Conservation (phyloP, 2,888 invertebrate species). For the Xestia rhomboidea region DNA sequence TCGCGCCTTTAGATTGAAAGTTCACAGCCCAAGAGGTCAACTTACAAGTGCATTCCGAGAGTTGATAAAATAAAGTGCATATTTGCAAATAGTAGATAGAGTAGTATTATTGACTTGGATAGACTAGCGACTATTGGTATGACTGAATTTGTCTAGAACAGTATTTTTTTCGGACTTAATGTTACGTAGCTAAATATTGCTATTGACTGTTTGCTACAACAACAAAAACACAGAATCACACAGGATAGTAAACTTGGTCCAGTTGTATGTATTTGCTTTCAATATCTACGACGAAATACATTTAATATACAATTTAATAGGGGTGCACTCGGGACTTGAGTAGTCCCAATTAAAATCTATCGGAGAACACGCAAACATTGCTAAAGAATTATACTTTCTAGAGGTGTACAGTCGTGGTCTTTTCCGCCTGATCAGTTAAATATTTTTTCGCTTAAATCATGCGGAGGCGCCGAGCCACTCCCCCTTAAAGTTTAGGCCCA, state of each 20-base stretch:
- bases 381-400: neutral
- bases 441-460: no score
- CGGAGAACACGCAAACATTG: neutral
- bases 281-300: neutral
- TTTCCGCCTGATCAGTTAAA: no score
- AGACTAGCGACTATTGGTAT: neutral
- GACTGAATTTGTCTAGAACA: neutral
- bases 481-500: no score
- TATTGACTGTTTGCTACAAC: neutral
- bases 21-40: slow-evolving; percentile 34
- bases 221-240: neutral
- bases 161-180: neutral
- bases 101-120: neutral
- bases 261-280: neutral
- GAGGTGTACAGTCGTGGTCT: no score
- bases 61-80: slow-evolving; percentile 20
- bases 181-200: neutral
- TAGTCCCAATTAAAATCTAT: neutral
- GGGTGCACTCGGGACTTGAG: no score
- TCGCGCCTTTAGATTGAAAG: slow-evolving; percentile 25
- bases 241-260: neutral
- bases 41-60: slow-evolving; percentile 32
- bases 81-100: neutral
- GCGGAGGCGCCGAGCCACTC: no score
- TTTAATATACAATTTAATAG: no score